Percentiles rank a stretch among this genome's conserved stretches.
phyloP scores from a whole-genome alignment of 2,797 vertebrate species.

The Hirundo rustica region DNA sequence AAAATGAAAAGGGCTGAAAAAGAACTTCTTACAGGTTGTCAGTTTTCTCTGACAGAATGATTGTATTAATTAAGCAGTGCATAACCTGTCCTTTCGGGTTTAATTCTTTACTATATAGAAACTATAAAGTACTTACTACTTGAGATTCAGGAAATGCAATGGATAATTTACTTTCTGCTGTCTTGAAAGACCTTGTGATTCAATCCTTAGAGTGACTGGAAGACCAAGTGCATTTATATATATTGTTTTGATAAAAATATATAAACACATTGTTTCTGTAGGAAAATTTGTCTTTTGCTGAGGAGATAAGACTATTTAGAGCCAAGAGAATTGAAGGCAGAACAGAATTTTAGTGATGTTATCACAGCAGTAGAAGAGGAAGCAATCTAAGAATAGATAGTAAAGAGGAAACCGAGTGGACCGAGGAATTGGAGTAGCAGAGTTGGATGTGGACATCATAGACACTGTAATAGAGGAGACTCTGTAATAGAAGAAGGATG shows the following conservation, averaged over 20 bases:
- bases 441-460: background rate
- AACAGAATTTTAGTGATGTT: background rate
- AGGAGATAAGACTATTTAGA: background rate
- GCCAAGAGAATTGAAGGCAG: background rate
- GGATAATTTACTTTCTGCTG: background rate
- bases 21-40: background rate
- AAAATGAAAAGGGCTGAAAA: background rate
- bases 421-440: background rate
- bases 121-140: background rate
- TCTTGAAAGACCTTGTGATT: background rate
- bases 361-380: background rate
- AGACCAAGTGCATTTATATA: background rate
- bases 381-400: background rate
- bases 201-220: background rate
- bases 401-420: background rate
- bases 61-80: background rate
- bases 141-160: background rate
- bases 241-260: background rate
- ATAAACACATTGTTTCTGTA: background rate
- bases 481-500: background rate
- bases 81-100: background rate
- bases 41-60: background rate
- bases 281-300: background rate
- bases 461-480: background rate
- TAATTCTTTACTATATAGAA: background rate